Conservation (phyloP, 1,140 invertebrate genomes). For the Diuraphis noxia region DNA sequence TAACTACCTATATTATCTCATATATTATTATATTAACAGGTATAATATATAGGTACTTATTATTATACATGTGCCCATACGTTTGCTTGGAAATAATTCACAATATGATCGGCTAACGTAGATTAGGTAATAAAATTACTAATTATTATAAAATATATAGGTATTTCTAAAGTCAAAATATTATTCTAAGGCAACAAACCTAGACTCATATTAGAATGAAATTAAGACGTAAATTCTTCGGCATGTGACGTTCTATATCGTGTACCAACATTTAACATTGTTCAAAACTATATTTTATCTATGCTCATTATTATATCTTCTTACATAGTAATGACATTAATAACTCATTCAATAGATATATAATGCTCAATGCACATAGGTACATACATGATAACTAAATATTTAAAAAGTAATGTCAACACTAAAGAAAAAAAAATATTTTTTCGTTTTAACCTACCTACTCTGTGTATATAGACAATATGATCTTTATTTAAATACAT, state of each 20-base stretch:
- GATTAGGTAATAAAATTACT: too few species aligned
- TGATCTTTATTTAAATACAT: constrained; percentile 11
- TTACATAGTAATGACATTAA: constrained; percentile 2
- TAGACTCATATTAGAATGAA: neutral
- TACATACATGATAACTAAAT: neutral
- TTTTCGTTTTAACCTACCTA: constrained; percentile 1
- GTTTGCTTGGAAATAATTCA: too few species aligned
- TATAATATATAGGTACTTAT: too few species aligned
- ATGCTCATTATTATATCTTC: neutral
- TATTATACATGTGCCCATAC: too few species aligned
- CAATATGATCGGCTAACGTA: neutral
- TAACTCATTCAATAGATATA: neutral
- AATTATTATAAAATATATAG: neutral
- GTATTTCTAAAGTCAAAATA: neutral
- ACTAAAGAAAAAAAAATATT: neutral
- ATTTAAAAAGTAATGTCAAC: neutral
- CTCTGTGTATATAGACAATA: neutral
- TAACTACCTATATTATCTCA: too few species aligned
- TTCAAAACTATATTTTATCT: constrained; percentile 3
- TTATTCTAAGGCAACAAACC: neutral
- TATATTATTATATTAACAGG: too few species aligned
- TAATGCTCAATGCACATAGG: neutral
- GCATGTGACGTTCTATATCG: neutral
- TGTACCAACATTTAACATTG: neutral
- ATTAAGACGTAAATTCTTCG: neutral